Evolutionary conservation across 2,797 vertebrate genomes (phyloP).

Genomic region (Mionectes olivaceus): DNA sequence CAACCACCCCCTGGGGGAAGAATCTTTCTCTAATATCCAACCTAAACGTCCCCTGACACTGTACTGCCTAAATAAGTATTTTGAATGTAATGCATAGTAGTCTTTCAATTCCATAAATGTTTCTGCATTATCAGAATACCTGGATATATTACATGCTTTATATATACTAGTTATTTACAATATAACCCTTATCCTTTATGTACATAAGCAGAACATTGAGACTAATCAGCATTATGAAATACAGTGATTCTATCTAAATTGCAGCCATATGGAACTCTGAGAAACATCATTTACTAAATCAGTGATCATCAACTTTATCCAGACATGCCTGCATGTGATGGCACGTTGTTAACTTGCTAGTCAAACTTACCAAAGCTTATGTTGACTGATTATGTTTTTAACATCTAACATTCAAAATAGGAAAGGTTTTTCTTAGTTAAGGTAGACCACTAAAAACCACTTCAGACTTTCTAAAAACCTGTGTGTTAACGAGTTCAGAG

Average conservation of each 20-base stretch:
- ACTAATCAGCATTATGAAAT: background rate
- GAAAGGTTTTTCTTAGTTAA: background rate
- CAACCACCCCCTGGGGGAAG: background rate
- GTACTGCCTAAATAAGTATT: background rate
- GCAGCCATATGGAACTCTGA: background rate
- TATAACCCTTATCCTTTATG: background rate
- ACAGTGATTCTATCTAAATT: background rate
- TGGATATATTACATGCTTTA: background rate
- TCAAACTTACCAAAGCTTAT: background rate
- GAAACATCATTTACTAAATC: background rate
- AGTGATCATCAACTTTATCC: background rate
- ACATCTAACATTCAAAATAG: background rate
- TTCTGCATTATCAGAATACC: background rate
- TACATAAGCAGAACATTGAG: background rate
- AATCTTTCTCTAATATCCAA: background rate
- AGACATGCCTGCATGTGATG: background rate
- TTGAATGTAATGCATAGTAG: background rate
- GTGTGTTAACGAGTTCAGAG: background rate
- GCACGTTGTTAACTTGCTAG: background rate
- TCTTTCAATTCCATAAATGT: background rate
- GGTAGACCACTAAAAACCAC: background rate
- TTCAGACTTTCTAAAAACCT: background rate
- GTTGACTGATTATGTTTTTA: background rate
- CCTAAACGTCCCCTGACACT: background rate
- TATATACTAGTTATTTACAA: background rate